phyloP scores from a whole-genome alignment of 1,140 invertebrate genomes.

The Globodera rostochiensis region DNA sequence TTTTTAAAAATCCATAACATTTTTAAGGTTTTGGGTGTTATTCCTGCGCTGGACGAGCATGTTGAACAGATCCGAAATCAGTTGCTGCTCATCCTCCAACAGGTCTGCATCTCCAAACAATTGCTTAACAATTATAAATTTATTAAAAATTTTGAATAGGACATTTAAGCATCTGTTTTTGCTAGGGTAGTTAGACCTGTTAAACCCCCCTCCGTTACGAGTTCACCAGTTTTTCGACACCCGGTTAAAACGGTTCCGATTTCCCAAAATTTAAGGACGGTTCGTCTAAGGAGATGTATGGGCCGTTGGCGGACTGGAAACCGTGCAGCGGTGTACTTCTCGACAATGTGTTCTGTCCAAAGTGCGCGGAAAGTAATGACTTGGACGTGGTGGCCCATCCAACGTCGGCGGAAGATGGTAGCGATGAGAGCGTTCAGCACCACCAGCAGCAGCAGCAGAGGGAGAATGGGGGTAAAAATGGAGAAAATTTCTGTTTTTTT shows the following conservation, averaged over 20 bases:
- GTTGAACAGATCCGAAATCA: conserved; percentile 47
- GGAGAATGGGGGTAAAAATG: not conserved
- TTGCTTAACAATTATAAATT: not conserved
- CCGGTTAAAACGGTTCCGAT: too few species aligned
- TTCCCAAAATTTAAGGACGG: conserved; percentile 16
- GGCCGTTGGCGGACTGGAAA: conserved; percentile 29
- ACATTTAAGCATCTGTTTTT: too few species aligned
- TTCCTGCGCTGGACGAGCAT: conserved; percentile 25
- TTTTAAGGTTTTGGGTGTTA: conserved; percentile 36
- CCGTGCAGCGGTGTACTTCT: conserved; percentile 39
- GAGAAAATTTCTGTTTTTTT: not conserved
- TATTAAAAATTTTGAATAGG: too few species aligned
- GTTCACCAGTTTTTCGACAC: too few species aligned
- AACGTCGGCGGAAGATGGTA: not conserved
- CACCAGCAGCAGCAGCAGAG: conserved; percentile 1
- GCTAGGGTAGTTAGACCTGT: too few species aligned
- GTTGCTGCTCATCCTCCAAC: conserved; percentile 40
- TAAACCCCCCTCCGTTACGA: too few species aligned
- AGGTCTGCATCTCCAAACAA: not conserved
- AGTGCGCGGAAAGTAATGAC: conserved; percentile 43
- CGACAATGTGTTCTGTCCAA: conserved; percentile 47
- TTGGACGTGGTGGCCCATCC: conserved; percentile 61
- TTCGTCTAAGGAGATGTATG: conserved; percentile 31
- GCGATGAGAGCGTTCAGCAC: not conserved
- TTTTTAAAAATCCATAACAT: not conserved